A percentile compares a stretch with the other conserved stretches of the same genome.
phyloP scores from a whole-genome alignment of 2,113 vertebrate species.

The Platichthys flesus region DNA sequence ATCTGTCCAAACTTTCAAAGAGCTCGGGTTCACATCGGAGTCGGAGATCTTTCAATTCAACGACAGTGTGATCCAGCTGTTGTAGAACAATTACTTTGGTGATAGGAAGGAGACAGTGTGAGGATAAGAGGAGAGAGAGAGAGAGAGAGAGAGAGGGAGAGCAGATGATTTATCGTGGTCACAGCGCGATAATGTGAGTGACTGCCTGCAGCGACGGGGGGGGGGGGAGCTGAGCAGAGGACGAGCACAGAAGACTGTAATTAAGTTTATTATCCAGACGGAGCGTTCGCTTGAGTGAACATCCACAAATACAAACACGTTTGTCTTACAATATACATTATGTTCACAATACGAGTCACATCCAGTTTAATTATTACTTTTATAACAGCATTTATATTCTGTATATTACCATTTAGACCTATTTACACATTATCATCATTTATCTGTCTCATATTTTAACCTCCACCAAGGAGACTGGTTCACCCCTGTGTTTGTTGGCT shows the following conservation, averaged over 20 bases:
- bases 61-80: not conserved
- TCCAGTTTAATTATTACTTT: too few species aligned
- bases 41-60: not conserved
- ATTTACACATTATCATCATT: too few species aligned
- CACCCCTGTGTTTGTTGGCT: too few species aligned
- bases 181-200: not conserved
- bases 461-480: too few species aligned
- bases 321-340: not conserved
- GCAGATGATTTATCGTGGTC: not conserved
- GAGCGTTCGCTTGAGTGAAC: constrained; percentile 6
- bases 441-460: too few species aligned
- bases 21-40: too few species aligned
- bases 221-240: not conserved
- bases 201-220: not conserved
- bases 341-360: not conserved
- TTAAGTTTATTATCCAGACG: constrained; percentile 34
- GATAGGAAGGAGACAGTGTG: rapidly evolving
- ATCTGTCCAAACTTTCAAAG: too few species aligned
- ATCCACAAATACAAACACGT: not conserved
- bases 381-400: too few species aligned
- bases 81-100: not conserved
- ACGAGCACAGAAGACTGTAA: constrained; percentile 37
- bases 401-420: too few species aligned
- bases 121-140: constrained; percentile 19
- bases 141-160: not conserved